Evolutionary conservation across 92 coral and sea anemone genomes (phyloP), one percentile per base, ranked within the genome.

Genomic region (Montipora capitata): DNA sequence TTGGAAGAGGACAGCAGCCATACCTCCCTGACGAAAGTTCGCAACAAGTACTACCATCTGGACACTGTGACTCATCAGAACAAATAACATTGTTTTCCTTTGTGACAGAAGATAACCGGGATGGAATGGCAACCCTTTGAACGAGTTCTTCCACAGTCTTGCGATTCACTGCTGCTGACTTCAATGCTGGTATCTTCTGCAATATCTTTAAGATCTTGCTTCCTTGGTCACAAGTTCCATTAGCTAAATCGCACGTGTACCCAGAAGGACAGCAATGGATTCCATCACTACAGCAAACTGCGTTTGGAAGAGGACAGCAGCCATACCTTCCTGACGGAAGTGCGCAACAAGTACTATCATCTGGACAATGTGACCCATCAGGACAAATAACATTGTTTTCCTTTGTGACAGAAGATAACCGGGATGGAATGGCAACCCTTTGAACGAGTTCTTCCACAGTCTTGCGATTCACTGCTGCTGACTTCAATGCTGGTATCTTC

Each of bases 1-100:
- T 68, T 18, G 94, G 94, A 68, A 89, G 79, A 4, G 98, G 98
- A 68, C 98, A 94, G 44, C 98, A 92, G 15, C 96, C 98, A 54
- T 87, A 91, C 35, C 72, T 52, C 8, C 96, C 98, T 38, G 95
- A 86, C 0, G 87, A 42, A 58, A 90, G 87, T 65, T 89, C 75
- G 41, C 96, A 95, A 74, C 96, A 95, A 2, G 98, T 93, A 35
- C 78, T 91, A 20, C 95, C 96, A 72, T 71, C 18, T 9, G 94
- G 96, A 40, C 96, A 94, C 62, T 94, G 48, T 69, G 66, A 4
- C 1, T 81, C 91, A 49, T 16, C 96, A 3, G 93, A 91, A n/a
- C 96, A 94, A 54, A 94, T 48, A 68, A 35, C 10, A 5, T 13
- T 72, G 1, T 54, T 69, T 14, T 65, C 72, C 35, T 20, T 67